Conservation (phyloP, 2,888 invertebrate genomes). For the Diarsia dahlii region DNA sequence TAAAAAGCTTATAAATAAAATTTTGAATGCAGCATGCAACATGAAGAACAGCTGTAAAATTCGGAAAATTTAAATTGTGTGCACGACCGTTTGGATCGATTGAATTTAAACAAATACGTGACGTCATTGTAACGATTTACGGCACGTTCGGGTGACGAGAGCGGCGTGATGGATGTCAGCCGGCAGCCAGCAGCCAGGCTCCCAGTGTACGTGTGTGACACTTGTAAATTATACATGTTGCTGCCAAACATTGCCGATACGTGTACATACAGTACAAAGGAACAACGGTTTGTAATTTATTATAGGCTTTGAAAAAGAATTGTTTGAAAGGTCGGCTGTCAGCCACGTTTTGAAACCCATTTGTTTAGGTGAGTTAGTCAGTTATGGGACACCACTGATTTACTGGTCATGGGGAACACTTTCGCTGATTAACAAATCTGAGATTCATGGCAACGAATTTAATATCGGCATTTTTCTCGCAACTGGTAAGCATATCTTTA, state of each 20-base stretch:
- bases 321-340: slow-evolving; percentile 35
- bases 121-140: slow-evolving; percentile 67
- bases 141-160: slow-evolving; percentile 72
- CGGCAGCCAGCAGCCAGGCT: slow-evolving; percentile 56
- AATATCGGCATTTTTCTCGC: no score
- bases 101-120: slow-evolving; percentile 68
- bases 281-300: slow-evolving; percentile 57
- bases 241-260: slow-evolving; percentile 64
- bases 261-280: slow-evolving; percentile 58
- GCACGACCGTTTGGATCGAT: slow-evolving; percentile 58
- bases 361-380: slow-evolving; percentile 19
- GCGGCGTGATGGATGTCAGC: slow-evolving; percentile 70
- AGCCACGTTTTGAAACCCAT: slow-evolving; percentile 15
- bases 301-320: slow-evolving; percentile 54
- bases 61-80: slow-evolving; percentile 43
- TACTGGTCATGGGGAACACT: background rate
- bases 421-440: slow-evolving; percentile 3
- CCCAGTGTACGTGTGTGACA: slow-evolving; percentile 56
- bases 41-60: slow-evolving; percentile 51
- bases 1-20: slow-evolving; percentile 37
- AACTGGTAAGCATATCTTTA: background rate
- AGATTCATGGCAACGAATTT: background rate
- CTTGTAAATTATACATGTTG: slow-evolving; percentile 67
- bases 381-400: slow-evolving; percentile 16
- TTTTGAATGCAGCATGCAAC: slow-evolving; percentile 23